These are phyloP conservation scores for Drosophila aff. DNA, from an alignment of 1,140 invertebrate species.

Conservation along the genomic window DNA sequence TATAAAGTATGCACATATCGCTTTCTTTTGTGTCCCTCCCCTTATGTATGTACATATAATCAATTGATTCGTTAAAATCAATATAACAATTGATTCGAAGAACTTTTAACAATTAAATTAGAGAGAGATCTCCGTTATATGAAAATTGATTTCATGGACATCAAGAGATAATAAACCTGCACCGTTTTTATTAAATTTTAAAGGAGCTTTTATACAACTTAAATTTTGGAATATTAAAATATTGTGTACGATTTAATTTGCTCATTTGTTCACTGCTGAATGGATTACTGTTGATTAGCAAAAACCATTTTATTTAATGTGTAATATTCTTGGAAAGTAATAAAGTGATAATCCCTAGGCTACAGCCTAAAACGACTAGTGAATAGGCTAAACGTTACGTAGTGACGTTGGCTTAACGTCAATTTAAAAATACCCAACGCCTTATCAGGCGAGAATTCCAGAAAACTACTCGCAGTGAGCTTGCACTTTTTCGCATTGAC, in stretches of 20 bases:
- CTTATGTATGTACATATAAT: not conserved
- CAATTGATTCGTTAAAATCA: not conserved
- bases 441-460: conserved; percentile 8
- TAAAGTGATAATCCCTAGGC: not conserved
- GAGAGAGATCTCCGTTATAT: too few relatives aligned
- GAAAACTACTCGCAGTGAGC: conserved; percentile 1
- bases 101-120: not conserved
- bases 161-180: not conserved
- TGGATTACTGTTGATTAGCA: too few relatives aligned
- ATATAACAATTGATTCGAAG: not conserved
- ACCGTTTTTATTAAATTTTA: too few relatives aligned
- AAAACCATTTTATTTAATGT: not conserved
- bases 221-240: not conserved
- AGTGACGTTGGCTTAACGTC: not conserved
- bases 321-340: not conserved
- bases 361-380: too few relatives aligned
- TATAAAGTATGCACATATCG: conserved; percentile 4
- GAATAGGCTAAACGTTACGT: not conserved
- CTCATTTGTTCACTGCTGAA: not conserved
- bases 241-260: not conserved
- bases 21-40: not conserved
- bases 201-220: not conserved
- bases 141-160: not conserved
- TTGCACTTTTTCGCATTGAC: conserved; percentile 13
- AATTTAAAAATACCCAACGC: not conserved